Evolutionary conservation across 2,113 vertebrate genomes (phyloP), one percentile per base, ranked within the genome.

Genomic region (Ornithorhynchus anatinus): DNA sequence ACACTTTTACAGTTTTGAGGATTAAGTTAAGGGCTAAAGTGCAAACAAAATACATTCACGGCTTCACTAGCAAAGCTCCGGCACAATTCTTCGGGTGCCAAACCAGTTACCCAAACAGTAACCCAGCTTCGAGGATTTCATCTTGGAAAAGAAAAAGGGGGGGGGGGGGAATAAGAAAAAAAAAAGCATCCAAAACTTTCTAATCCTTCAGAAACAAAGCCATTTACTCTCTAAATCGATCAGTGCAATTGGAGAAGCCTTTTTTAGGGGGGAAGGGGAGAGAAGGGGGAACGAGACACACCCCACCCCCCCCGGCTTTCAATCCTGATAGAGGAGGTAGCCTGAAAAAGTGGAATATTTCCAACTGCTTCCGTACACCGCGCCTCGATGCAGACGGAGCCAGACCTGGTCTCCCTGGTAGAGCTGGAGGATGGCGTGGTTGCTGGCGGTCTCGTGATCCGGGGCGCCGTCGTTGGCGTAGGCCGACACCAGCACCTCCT

Each of bases 331-430:
- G 58, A 99, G 95, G 71, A 99, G 92, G 84, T 98, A 99, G 78
- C 98, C 98, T 4, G 98, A 99, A 75, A 99, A 99, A 11, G 97
- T 99, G 77, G 97, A 99, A 31, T 99, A 99, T 88, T 99, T 99
- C 98, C 98, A 99, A 53, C 96, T 98, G 85, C 98, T 99, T 69
- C 98, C 97, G 61, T 99, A 99, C 86, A 99, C 97, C 37, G 98
- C 96, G 4, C 98, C 97, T 7, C 97, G 93, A 82, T 99, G 98
- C 77, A 99, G 86, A 22, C 97, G 92, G 6, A 99, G 82, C 98
- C 98, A 99, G 77, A 99, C 95, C 82, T 98, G 97, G 78, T 99
- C 98, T 22, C 97, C 98, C 47, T 96, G 96, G 70, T 95, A 96
- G 2, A 99, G 95, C 70, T 97, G 97, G 35, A 99, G 91, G 42